Evolutionary conservation across 2,888 invertebrate genomes (phyloP).

Genomic region (Brachypterus glaber): DNA sequence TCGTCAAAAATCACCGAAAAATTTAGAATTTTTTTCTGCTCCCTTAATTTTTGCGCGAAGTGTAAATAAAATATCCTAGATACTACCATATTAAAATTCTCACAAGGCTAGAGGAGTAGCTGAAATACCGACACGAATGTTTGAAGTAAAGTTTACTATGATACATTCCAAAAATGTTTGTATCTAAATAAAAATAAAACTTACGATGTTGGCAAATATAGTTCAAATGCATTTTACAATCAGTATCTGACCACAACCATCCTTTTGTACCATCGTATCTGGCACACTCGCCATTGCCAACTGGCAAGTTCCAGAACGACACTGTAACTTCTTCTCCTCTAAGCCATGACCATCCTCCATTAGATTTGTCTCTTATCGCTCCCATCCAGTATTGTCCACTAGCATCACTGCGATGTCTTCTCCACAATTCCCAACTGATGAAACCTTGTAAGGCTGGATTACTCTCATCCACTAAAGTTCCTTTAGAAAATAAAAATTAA

Average conservation of each 20-base stretch:
- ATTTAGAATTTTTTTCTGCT: too few relatives aligned
- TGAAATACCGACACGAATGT: too few relatives aligned
- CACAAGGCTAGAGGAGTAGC: too few relatives aligned
- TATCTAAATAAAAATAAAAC: slow-evolving; percentile 35
- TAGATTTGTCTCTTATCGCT: slow-evolving; percentile 72
- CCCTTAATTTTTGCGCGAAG: too few relatives aligned
- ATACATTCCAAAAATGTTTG: slow-evolving; percentile 4
- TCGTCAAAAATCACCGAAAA: too few relatives aligned
- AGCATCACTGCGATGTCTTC: slow-evolving; percentile 80
- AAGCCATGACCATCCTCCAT: slow-evolving; percentile 83
- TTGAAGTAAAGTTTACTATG: too few relatives aligned
- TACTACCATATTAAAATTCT: too few relatives aligned
- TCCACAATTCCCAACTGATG: slow-evolving; percentile 90
- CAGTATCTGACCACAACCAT: slow-evolving; percentile 91
- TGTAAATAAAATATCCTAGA: too few relatives aligned
- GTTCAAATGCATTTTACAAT: slow-evolving; percentile 73
- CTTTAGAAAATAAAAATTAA: slow-evolving; percentile 4
- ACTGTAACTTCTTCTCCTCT: slow-evolving; percentile 80
- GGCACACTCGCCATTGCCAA: slow-evolving; percentile 75
- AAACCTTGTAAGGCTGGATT: slow-evolving; percentile 91
- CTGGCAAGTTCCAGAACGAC: slow-evolving; percentile 86
- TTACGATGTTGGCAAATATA: slow-evolving; percentile 91
- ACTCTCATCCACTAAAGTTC: slow-evolving; percentile 81
- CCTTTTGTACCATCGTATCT: slow-evolving; percentile 87
- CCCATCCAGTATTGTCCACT: slow-evolving; percentile 95